Base-by-base conservation (phyloP, 2,797 vertebrate genomes). In the Muscicapa comitata region DNA sequence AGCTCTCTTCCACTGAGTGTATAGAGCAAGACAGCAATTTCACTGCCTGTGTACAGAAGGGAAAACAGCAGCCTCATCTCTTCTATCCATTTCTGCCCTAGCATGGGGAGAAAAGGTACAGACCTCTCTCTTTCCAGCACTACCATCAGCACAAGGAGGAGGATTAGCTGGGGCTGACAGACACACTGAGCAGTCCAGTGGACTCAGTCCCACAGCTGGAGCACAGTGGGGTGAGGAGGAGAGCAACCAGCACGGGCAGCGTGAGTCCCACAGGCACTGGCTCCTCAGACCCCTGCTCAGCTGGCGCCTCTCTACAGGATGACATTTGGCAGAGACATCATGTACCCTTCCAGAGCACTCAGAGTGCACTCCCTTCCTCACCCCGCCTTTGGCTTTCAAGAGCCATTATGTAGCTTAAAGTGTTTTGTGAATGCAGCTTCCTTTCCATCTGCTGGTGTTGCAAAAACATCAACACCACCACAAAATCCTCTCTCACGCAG, bases 381-480 rank as follows among this genome's bases (percentile, higher is more conserved):
- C 35, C 17, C 80, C 80, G 90, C 62, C 80, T 88, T 78, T 68
- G 63, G 70, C 51, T 95, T 92, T 94, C 86, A 96, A 96, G 84
- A 73, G 87, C 67, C 72, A 94, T 94, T 87, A 93, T 93, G 55
- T 18, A 73, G 88, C 88, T 88, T 37, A 58, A 79, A 92, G 71
- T 81, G 88, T 86, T 90, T 66, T 59, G 63, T 91, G 80, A 94
- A 87, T 91, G 78, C 74, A 85, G 84, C 93, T 96, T 96, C 96
- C 95, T 94, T 95, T 94, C 77, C 84, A 96, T 94, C 94, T 96
- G 93, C 93, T 95, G 62, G 71, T 94, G 81, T 70, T 92, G 86
- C 92, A 94, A 85, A 96, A 95, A 71, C 77, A 91, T 77, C 59
- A 73, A 25, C 68, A 78, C 4, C 35, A 75, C 10, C 59, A 80